These are phyloP conservation scores for Asobara japonica DNA, from an alignment of 1,140 invertebrate species.

Conservation along the genomic window DNA sequence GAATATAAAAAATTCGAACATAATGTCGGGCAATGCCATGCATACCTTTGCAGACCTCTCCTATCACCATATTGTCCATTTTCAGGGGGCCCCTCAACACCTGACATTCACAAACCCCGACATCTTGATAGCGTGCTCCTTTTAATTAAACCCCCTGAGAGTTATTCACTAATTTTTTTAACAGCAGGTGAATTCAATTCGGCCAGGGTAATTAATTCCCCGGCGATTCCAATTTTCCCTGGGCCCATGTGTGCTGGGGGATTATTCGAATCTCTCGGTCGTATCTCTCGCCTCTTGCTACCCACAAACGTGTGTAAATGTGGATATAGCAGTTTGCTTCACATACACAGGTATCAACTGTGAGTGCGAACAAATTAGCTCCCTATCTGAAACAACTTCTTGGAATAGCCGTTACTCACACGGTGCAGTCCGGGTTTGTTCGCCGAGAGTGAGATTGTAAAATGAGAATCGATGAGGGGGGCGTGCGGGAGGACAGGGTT, in stretches of 20 bases:
- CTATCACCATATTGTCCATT: not conserved
- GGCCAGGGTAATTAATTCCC: conserved; percentile 17
- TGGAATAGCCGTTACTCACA: conserved; percentile 65
- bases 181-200: not conserved
- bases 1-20: too few species aligned
- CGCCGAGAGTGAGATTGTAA: not conserved
- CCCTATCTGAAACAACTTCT: conserved; percentile 66
- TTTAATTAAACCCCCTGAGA: not conserved
- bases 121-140: conserved; percentile 14
- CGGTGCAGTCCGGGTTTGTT: conserved; percentile 37
- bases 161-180: not conserved
- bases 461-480: conserved; percentile 12
- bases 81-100: not conserved
- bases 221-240: not conserved
- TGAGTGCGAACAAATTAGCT: conserved; percentile 58
- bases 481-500: conserved; percentile 37
- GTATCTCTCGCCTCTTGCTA: not conserved
- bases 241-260: not conserved
- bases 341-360: not conserved
- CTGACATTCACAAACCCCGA: conserved; percentile 20
- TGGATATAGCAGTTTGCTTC: not conserved
- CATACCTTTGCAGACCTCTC: too few species aligned
- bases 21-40: too few species aligned
- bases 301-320: not conserved
- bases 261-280: not conserved